phyloP scores from a whole-genome alignment of 2,113 vertebrate genomes.

The Thymallus thymallus region DNA sequence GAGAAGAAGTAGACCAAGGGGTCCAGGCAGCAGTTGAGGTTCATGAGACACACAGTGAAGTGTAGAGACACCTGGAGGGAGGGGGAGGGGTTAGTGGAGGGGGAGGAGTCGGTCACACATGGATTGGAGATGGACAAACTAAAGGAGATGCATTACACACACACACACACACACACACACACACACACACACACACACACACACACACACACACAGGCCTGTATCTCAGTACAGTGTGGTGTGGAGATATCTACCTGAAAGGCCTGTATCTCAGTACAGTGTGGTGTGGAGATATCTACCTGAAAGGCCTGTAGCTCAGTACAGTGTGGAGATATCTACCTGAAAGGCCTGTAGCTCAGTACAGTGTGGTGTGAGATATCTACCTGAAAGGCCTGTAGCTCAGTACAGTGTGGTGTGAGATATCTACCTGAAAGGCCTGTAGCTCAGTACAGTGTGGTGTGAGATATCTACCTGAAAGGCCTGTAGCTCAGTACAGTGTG shows the following conservation, averaged over 20 bases:
- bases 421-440: conserved; percentile 14
- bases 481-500: conserved; percentile 68
- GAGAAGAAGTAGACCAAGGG: conserved; percentile 98
- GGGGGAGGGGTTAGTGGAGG: conserved; percentile 28
- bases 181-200: no score
- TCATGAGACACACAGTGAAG: conserved; percentile 91
- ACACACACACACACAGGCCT: no score
- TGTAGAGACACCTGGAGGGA: conserved; percentile 91
- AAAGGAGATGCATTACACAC: no score
- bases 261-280: no score
- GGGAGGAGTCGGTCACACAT: no score
- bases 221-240: no score
- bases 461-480: conserved; percentile 19
- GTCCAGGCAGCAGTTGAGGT: conserved; percentile 92
- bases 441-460: conserved; percentile 71
- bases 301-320: conserved; percentile 38
- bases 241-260: no score
- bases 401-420: conserved; percentile 68
- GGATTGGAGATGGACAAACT: no score
- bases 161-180: no score
- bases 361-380: conserved; percentile 69
- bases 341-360: conserved; percentile 40
- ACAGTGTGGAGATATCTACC: no score
- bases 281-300: no score
- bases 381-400: conserved; percentile 43